A percentile compares a stretch with the other conserved stretches of the same genome.
phyloP scores from a whole-genome alignment of 1,140 invertebrate species.

The Atta colombica region DNA sequence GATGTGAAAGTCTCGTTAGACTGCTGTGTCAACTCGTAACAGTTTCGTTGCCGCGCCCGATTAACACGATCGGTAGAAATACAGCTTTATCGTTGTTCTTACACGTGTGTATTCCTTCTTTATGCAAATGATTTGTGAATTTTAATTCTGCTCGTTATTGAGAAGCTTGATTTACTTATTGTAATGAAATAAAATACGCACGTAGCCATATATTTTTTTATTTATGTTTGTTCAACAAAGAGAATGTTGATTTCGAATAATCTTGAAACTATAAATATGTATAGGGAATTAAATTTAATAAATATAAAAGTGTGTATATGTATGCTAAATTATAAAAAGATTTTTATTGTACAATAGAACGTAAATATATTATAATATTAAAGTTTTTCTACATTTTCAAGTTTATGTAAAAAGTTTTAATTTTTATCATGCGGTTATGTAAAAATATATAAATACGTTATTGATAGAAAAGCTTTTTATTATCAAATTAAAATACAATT shows the following conservation, averaged over 20 bases:
- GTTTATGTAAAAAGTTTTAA: background rate
- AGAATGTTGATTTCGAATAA: background rate
- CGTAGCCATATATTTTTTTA: background rate
- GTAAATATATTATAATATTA: background rate
- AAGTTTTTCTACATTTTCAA: background rate
- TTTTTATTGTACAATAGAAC: background rate
- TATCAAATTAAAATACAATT: background rate
- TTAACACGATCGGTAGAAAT: conserved; percentile 3
- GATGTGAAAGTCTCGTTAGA: conserved; percentile 21
- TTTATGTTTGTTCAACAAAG: background rate
- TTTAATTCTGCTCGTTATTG: background rate
- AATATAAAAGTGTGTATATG: background rate
- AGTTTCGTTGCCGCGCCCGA: conserved; percentile 11
- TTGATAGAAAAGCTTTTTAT: background rate
- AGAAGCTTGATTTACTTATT: background rate
- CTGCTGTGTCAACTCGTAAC: conserved; percentile 21
- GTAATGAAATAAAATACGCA: background rate
- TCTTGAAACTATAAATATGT: background rate
- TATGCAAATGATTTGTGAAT: background rate
- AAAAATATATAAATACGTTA: background rate
- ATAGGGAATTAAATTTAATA: background rate
- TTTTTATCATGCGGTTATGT: background rate
- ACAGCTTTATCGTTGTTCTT: background rate
- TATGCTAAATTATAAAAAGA: background rate
- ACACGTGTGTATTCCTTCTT: background rate